These are phyloP conservation scores for Scaptomyza cyrtandrae DNA, from an alignment of 2,888 invertebrate species.

Conservation along the genomic window DNA sequence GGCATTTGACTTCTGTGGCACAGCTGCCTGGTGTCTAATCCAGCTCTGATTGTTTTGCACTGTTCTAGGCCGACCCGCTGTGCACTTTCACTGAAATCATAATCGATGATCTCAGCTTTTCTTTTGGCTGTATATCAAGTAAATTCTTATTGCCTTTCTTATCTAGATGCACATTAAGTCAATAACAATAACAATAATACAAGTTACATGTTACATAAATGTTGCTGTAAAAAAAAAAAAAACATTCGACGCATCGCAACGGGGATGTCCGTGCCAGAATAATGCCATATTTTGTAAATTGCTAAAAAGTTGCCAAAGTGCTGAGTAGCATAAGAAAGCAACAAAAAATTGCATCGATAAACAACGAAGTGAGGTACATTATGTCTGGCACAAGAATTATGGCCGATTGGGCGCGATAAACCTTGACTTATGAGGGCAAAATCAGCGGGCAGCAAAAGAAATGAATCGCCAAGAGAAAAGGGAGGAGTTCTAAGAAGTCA, in stretches of 20 bases:
- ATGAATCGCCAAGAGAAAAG: not conserved
- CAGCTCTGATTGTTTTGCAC: constrained; percentile 2
- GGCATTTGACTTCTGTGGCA: constrained; percentile 48
- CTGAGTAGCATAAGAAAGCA: constrained; percentile 29
- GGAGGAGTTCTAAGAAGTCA: not conserved
- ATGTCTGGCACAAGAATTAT: constrained; percentile 72
- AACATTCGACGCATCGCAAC: constrained; percentile 20
- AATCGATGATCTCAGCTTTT: constrained; percentile 32
- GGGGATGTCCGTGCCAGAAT: constrained; percentile 44
- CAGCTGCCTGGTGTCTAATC: constrained; percentile 42
- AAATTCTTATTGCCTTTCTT: constrained; percentile 49
- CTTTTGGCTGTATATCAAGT: constrained; percentile 52
- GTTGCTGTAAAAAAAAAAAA: constrained; percentile 13
- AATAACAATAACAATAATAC: constrained; percentile 74
- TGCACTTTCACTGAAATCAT: constrained; percentile 48
- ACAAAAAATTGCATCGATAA: constrained; percentile 60
- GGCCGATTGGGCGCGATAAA: constrained; percentile 65
- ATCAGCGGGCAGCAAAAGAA: constrained; percentile 59
- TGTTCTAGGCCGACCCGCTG: constrained; percentile 51
- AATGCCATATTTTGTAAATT: constrained; percentile 77
- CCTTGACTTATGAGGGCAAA: constrained; percentile 72
- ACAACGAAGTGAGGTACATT: constrained; percentile 72
- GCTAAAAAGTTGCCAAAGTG: constrained; percentile 71
- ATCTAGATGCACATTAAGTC: constrained; percentile 74
- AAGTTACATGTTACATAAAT: constrained; percentile 29